These are phyloP conservation scores for Diceros bicornis DNA, from an alignment of 2,797 vertebrate genomes.

Conservation along the genomic window DNA sequence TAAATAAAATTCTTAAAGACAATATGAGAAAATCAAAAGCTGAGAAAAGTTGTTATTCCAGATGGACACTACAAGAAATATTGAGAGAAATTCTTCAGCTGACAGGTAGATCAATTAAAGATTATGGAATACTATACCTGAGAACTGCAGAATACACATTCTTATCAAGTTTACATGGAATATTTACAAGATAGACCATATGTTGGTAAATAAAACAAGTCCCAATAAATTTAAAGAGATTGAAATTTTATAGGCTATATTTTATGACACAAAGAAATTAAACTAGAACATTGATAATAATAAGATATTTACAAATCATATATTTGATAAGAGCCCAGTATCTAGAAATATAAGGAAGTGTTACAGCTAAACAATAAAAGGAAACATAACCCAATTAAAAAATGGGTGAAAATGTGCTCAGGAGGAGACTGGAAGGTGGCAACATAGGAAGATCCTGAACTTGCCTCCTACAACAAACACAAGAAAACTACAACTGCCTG, in stretches of 20 bases:
- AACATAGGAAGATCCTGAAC: too few species aligned
- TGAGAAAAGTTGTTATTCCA: background rate
- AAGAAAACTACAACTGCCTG: too few species aligned
- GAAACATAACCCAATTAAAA: background rate
- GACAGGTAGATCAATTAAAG: background rate
- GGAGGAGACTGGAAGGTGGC: too few species aligned
- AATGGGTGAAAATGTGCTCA: background rate
- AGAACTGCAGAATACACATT: background rate
- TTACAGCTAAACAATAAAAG: background rate
- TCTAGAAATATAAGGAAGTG: background rate
- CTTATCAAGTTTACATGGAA: background rate
- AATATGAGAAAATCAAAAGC: background rate
- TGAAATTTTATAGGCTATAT: background rate
- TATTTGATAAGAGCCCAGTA: background rate
- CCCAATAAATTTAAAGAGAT: background rate
- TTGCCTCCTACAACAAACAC: too few species aligned
- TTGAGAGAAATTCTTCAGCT: background rate
- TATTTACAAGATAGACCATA: background rate
- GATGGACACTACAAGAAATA: background rate
- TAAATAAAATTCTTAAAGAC: too few species aligned
- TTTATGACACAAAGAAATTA: background rate
- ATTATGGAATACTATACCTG: background rate
- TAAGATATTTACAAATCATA: background rate
- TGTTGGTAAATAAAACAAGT: background rate
- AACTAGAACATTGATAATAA: background rate